Conservation (phyloP, 2,888 invertebrate species). For the Chloroclysta siterata region DNA sequence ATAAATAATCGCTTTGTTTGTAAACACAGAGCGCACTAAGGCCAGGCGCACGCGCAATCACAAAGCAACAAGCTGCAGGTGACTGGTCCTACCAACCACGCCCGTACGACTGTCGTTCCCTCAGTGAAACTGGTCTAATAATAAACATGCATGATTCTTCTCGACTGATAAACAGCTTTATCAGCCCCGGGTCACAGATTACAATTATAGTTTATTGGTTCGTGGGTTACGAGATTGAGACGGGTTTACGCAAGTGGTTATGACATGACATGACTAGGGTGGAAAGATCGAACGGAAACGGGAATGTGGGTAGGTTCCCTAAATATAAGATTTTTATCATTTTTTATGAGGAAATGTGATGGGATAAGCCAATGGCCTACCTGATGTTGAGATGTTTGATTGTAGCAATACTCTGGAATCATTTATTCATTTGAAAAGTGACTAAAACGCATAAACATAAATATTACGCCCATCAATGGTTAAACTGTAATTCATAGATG, state of each 20-base stretch:
- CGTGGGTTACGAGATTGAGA: not conserved
- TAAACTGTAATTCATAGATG: too few relatives aligned
- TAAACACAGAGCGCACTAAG: constrained; percentile 22
- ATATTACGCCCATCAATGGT: too few relatives aligned
- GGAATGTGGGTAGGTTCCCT: too few relatives aligned
- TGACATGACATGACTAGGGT: not conserved
- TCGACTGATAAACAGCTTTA: constrained; percentile 35
- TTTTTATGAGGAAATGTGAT: too few relatives aligned
- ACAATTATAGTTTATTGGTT: constrained; percentile 5
- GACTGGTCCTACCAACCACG: constrained; percentile 27
- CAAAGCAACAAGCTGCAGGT: constrained; percentile 6
- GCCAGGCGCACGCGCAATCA: constrained; percentile 22
- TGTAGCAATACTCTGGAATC: too few relatives aligned
- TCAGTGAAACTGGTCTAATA: constrained; percentile 34
- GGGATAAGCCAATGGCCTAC: too few relatives aligned
- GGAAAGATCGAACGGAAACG: too few relatives aligned
- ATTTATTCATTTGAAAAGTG: too few relatives aligned
- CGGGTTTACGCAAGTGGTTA: not conserved
- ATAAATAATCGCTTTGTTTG: constrained; percentile 25
- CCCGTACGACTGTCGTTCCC: constrained; percentile 34
- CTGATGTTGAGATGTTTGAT: too few relatives aligned
- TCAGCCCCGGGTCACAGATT: constrained; percentile 28
- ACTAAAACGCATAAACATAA: too few relatives aligned
- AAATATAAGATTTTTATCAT: too few relatives aligned
- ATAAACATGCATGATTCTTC: constrained; percentile 33